Conservation (phyloP, 2,888 invertebrate genomes). For the Ophion slaviceki region DNA sequence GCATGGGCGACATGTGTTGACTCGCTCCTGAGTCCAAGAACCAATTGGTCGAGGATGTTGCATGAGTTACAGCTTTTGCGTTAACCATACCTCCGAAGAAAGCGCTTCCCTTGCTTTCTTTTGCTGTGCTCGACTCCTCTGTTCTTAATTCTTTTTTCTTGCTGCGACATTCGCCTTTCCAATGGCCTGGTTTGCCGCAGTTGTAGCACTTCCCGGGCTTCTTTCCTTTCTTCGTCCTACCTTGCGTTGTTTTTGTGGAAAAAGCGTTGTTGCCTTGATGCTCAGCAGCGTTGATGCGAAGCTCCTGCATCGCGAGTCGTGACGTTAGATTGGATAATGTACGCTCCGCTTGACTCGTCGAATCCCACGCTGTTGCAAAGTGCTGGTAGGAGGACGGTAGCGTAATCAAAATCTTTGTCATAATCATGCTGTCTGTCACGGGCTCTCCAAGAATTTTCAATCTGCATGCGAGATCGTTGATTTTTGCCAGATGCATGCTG, state of each 20-base stretch:
- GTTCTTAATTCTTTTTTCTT: background rate
- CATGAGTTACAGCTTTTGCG: background rate
- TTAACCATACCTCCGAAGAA: background rate
- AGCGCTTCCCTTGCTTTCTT: background rate
- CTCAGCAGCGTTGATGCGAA: background rate
- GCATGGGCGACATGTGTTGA: conserved; percentile 61
- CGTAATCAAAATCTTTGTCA: conserved; percentile 69
- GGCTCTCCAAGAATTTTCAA: conserved; percentile 61
- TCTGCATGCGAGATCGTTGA: conserved; percentile 66
- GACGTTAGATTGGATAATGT: conserved; percentile 53
- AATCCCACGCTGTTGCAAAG: conserved; percentile 69
- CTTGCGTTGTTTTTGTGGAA: background rate
- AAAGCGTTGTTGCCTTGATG: conserved; percentile 15
- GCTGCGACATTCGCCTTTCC: conserved; percentile 34
- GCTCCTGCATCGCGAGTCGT: conserved; percentile 50
- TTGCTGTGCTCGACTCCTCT: background rate
- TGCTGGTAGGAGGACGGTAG: conserved; percentile 57
- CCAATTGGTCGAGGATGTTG: conserved; percentile 26
- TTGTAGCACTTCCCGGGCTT: conserved; percentile 49
- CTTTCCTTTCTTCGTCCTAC: conserved; percentile 6
- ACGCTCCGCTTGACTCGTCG: conserved; percentile 24
- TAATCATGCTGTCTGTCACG: conserved; percentile 59
- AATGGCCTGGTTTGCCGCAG: conserved; percentile 65
- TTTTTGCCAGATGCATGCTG: conserved; percentile 67
- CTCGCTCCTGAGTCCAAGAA: conserved; percentile 65